These are phyloP conservation scores for Melieria crassipennis DNA, from an alignment of 2,888 invertebrate species.

Conservation along the genomic window DNA sequence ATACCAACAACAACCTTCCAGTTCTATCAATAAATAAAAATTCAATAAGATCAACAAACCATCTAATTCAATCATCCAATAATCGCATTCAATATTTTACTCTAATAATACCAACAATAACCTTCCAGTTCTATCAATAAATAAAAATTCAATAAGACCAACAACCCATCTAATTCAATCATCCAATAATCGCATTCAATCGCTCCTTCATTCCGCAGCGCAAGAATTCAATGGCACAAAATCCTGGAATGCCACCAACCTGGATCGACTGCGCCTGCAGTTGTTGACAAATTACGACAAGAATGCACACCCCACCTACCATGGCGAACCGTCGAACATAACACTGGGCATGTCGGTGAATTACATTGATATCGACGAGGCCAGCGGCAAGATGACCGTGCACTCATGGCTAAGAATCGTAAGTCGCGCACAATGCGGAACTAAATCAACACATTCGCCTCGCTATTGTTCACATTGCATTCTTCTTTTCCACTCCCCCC, in stretches of 20 bases:
- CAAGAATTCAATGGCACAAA: constrained; percentile 37
- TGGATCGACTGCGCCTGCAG: constrained; percentile 57
- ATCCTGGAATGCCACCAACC: constrained; percentile 46
- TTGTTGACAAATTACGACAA: constrained; percentile 68
- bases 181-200: no score
- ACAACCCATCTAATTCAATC: no score
- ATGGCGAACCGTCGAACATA: constrained; percentile 53
- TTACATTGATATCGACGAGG: constrained; percentile 76
- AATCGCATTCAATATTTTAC: no score
- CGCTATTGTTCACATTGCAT: background rate
- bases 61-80: no score
- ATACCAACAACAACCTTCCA: no score
- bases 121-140: no score
- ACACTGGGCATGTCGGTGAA: constrained; percentile 69
- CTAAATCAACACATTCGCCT: background rate
- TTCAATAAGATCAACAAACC: no score
- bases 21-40: no score
- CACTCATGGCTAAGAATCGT: constrained; percentile 74
- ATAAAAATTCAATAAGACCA: no score
- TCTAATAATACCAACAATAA: no score
- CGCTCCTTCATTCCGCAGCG: constrained; percentile 28
- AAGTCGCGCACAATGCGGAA: constrained; percentile 42
- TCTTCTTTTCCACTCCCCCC: background rate
- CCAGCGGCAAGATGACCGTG: constrained; percentile 70
- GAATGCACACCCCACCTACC: constrained; percentile 56